Evolutionary conservation across 2,113 vertebrate species (phyloP).

Genomic region (Columba livia): DNA sequence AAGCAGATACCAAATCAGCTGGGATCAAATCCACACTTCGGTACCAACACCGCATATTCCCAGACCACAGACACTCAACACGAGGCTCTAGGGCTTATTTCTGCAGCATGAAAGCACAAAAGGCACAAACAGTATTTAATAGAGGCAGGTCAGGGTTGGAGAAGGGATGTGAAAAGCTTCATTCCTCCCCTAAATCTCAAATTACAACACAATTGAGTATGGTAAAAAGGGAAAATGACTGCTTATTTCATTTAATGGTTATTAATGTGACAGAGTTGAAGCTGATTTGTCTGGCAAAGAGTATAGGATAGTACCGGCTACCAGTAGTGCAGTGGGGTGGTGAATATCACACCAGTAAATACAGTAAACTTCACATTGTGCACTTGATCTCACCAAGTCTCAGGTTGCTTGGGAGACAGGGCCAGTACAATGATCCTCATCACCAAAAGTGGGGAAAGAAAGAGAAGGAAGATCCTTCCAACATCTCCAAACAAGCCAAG

Average conservation of each 20-base stretch:
- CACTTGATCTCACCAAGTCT: neutral
- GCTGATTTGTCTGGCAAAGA: neutral
- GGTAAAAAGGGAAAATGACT: neutral
- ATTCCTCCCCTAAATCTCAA: neutral
- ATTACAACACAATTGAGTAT: neutral
- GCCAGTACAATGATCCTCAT: neutral
- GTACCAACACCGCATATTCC: neutral
- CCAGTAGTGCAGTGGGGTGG: neutral
- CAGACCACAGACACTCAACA: neutral
- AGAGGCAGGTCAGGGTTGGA: neutral
- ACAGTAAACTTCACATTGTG: neutral
- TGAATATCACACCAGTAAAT: neutral
- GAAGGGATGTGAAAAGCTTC: neutral
- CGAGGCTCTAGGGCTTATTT: neutral
- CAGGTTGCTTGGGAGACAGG: neutral
- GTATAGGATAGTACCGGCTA: fast-evolving
- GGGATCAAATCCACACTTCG: neutral
- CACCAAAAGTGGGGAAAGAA: neutral
- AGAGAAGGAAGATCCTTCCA: neutral
- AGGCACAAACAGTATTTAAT: neutral
- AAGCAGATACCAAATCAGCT: neutral
- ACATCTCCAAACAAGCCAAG: neutral
- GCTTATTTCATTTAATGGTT: neutral
- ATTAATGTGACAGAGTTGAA: neutral
- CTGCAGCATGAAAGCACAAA: neutral